phyloP scores from a whole-genome alignment of 2,888 invertebrate genomes.

The Didymodactylos carnosus region DNA sequence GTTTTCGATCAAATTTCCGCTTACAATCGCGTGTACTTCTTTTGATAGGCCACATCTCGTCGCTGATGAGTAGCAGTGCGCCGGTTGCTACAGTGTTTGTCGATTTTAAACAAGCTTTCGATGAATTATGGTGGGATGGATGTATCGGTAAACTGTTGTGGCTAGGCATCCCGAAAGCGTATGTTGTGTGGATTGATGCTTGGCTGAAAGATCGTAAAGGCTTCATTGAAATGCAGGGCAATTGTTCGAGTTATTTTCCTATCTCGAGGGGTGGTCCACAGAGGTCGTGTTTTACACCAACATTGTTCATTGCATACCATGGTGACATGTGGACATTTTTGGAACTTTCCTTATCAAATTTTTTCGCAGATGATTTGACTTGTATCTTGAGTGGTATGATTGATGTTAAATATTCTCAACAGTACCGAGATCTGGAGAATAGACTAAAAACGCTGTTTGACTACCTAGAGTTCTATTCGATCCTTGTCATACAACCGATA shows the following conservation, averaged over 20 bases:
- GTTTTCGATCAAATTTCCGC: background rate
- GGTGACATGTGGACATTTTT: background rate
- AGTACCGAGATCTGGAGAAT: background rate
- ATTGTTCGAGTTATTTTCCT: background rate
- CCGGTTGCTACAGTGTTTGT: background rate
- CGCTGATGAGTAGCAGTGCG: background rate
- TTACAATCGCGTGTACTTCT: background rate
- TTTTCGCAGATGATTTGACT: background rate
- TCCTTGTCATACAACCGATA: background rate
- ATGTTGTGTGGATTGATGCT: background rate
- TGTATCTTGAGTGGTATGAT: background rate
- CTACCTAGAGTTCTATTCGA: background rate
- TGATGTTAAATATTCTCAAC: background rate
- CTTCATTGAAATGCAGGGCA: background rate
- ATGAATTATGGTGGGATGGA: background rate
- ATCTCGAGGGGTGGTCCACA: background rate
- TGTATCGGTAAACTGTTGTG: background rate
- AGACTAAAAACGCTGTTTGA: background rate
- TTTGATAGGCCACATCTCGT: background rate
- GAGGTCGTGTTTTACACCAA: background rate
- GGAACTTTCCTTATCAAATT: too few relatives aligned
- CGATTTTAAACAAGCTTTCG: background rate
- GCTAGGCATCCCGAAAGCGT: background rate
- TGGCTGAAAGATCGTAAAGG: background rate
- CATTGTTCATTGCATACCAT: background rate